Evolutionary conservation across 2,888 invertebrate genomes (phyloP), one percentile per base, ranked within the genome.

Genomic region (Cerastoderma edule): DNA sequence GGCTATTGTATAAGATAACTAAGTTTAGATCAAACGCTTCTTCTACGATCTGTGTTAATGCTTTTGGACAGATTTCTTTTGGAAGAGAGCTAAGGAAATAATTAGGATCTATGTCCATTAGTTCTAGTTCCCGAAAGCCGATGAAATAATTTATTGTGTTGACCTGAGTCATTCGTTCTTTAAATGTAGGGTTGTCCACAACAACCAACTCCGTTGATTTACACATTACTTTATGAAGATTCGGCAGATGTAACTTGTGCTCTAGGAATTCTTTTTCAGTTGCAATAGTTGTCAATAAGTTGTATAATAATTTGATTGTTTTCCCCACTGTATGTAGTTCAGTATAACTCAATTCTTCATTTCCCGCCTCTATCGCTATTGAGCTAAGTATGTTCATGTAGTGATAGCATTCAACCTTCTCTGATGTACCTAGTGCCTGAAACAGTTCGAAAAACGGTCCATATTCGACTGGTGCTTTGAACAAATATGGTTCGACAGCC

Each of bases 401-500:
- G 22, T 72, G 78, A 27, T 28, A 54, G 54, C 57, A 63, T 27
- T 30, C 53, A 1, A 69, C 35, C 6, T 65, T 33, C 33, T 65
- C n/a, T 19, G 67, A 24, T 22, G 78, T 67, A 16, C 85, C 85
- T 2, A 83, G 46, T 13, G 46, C 24, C 53, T 63, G 46, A 67
- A 83, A 85, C 16, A 85, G 27, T 0, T 46, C 28, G 39, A 68
- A 69, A 48, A 50, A 81, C n/a, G 57, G 48, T 3, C 72, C 72
- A 46, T 71, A 82, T 19, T 67, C 64, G 13, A 56, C 56, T 30
- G 85, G 85, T 22, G 73, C 70, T 54, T 32, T n/a, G 46, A 69
- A 75, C 2, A 81, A 60, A 54, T 76, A 85, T 5, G 79, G 83
- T 48, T 69, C 74, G 4, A 85, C 77, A 30, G 75, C 67, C 24